These are phyloP conservation scores for Engraulis encrasicolus DNA, from an alignment of 2,113 vertebrate genomes.

Conservation along the genomic window DNA sequence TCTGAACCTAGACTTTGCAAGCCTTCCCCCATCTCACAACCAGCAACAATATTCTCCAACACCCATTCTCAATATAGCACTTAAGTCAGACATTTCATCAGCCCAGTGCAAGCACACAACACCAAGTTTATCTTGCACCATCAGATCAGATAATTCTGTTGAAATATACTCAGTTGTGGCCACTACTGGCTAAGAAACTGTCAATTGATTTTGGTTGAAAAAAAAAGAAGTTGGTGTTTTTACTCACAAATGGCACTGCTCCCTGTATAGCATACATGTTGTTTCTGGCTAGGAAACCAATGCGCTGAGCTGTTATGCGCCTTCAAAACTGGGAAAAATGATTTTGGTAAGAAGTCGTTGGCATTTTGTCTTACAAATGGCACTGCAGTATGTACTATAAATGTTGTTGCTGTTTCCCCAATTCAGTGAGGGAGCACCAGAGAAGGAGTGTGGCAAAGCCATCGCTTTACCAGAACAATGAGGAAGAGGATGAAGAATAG, in stretches of 20 bases:
- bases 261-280: too few relatives aligned
- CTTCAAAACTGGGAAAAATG: too few relatives aligned
- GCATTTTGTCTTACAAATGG: not conserved
- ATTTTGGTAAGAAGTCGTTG: too few relatives aligned
- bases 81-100: not conserved
- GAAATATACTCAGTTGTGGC: not conserved
- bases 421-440: conserved; percentile 56
- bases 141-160: not conserved
- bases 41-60: too few relatives aligned
- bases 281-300: not conserved
- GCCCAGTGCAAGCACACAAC: not conserved
- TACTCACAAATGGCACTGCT: too few relatives aligned
- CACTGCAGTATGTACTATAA: too few relatives aligned
- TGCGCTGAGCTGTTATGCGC: too few relatives aligned
- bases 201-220: too few relatives aligned
- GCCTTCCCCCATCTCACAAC: too few relatives aligned
- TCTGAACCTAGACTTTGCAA: too few relatives aligned
- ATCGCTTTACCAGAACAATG: conserved; percentile 52
- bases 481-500: conserved; percentile 50
- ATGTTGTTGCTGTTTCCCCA: not conserved
- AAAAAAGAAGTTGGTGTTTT: too few relatives aligned
- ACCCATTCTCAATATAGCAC: not conserved
- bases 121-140: not conserved
- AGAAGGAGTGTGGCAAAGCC: conserved; percentile 57
- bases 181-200: too few relatives aligned